Percentiles rank a stretch among this genome's conserved stretches.
Evolutionary conservation across 2,113 vertebrate genomes (phyloP).

Genomic region (Mastomys coucha): DNA sequence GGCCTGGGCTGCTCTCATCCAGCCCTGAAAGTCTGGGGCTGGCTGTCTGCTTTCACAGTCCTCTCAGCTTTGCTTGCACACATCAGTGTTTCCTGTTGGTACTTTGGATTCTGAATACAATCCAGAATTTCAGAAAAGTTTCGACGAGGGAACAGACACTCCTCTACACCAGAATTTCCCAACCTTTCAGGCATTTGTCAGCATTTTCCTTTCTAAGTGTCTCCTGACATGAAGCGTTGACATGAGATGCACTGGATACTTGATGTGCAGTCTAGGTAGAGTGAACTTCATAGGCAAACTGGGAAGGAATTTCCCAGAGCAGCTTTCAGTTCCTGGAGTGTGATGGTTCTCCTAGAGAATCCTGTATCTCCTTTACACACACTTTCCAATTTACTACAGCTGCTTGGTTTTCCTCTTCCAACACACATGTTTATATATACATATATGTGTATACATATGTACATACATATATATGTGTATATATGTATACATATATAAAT

Average conservation of each 20-base stretch:
- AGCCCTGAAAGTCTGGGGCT: neutral
- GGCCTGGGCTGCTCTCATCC: neutral
- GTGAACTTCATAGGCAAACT: conserved; percentile 26
- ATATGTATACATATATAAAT: neutral
- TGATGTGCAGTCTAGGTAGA: neutral
- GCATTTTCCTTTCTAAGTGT: neutral
- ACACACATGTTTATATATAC: neutral
- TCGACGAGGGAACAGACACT: neutral
- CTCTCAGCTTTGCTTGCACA: neutral
- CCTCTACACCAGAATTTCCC: neutral
- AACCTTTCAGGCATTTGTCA: neutral
- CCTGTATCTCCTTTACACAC: neutral
- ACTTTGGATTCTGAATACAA: conserved; percentile 23
- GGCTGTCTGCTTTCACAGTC: neutral
- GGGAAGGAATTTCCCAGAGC: neutral
- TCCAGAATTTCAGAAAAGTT: conserved; percentile 49
- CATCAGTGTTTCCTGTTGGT: neutral
- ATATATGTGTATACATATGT: neutral
- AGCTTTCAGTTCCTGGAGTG: neutral
- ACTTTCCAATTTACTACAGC: conserved; percentile 3
- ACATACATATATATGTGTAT: no score
- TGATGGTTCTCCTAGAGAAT: neutral
- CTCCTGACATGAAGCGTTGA: conserved; percentile 27
- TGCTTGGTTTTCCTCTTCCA: neutral
- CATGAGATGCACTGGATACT: neutral